These are phyloP conservation scores for Sternotherus odoratus DNA, from an alignment of 2,797 vertebrate genomes.

Conservation along the genomic window DNA sequence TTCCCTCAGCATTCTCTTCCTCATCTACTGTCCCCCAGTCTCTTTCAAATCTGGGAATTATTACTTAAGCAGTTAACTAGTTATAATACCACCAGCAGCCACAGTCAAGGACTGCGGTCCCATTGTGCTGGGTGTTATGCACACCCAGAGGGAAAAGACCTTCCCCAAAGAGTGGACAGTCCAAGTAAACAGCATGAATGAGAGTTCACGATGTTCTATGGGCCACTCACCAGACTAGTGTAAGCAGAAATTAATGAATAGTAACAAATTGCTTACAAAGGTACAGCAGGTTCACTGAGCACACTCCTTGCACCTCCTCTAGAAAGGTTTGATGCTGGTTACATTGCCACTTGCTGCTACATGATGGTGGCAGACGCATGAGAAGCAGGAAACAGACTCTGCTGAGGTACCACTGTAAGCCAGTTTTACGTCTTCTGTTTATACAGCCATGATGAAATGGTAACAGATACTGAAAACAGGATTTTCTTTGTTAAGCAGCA, in stretches of 20 bases:
- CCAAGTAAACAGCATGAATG: neutral
- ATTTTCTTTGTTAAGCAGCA: slow-evolving; percentile 54
- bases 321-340: neutral
- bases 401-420: slow-evolving; percentile 38
- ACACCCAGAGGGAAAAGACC: neutral
- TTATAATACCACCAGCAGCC: neutral
- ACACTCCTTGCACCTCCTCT: neutral
- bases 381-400: neutral
- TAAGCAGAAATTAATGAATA: neutral
- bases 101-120: neutral
- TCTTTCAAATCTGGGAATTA: neutral
- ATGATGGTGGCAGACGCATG: neutral
- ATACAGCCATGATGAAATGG: slow-evolving; percentile 18
- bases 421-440: slow-evolving; percentile 58
- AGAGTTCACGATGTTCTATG: neutral
- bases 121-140: accelerated
- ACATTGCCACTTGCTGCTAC: neutral
- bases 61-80: neutral
- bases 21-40: accelerated
- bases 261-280: neutral
- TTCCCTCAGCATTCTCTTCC: neutral
- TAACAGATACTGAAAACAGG: neutral
- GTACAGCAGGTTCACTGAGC: neutral
- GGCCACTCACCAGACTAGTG: neutral
- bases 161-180: neutral